A percentile compares a stretch with the other conserved stretches of the same genome.
Conservation (phyloP, 2,888 invertebrate species). For the Argynnis bischoffii region DNA sequence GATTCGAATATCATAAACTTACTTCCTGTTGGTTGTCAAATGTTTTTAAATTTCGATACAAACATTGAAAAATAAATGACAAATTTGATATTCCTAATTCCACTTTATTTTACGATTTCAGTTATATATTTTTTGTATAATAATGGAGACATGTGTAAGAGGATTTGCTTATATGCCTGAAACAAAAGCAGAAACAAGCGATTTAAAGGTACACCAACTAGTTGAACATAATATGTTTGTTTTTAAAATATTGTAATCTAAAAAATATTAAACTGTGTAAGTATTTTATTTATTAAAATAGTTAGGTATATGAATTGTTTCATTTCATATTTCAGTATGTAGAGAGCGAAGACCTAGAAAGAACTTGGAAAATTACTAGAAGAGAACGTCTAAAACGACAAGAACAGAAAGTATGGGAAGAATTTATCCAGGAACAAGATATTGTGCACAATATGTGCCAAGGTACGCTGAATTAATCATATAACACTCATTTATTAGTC, state of each 20-base stretch:
- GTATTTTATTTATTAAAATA: no score
- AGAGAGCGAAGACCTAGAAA: slow-evolving; percentile 61
- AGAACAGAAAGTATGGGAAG: slow-evolving; percentile 72
- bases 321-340: slow-evolving; percentile 57
- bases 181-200: slow-evolving; percentile 49
- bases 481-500: background rate
- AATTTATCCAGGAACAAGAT: slow-evolving; percentile 70
- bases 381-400: slow-evolving; percentile 66
- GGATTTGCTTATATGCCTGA: slow-evolving; percentile 70
- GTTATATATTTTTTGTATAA: background rate
- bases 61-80: slow-evolving; percentile 5
- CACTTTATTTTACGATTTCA: slow-evolving; percentile 2
- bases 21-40: slow-evolving; percentile 20
- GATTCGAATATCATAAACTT: background rate
- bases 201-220: slow-evolving; percentile 54
- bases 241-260: no score
- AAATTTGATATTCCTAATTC: background rate
- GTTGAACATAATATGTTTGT: no score
- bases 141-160: slow-evolving; percentile 59
- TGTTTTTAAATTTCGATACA: slow-evolving; percentile 29
- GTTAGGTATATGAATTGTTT: no score
- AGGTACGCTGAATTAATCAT: slow-evolving; percentile 46
- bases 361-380: slow-evolving; percentile 62
- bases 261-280: no score
- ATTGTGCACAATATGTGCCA: slow-evolving; percentile 54